Base-by-base conservation (phyloP, 2,888 invertebrate genomes). In the Amphipoea oculea region DNA sequence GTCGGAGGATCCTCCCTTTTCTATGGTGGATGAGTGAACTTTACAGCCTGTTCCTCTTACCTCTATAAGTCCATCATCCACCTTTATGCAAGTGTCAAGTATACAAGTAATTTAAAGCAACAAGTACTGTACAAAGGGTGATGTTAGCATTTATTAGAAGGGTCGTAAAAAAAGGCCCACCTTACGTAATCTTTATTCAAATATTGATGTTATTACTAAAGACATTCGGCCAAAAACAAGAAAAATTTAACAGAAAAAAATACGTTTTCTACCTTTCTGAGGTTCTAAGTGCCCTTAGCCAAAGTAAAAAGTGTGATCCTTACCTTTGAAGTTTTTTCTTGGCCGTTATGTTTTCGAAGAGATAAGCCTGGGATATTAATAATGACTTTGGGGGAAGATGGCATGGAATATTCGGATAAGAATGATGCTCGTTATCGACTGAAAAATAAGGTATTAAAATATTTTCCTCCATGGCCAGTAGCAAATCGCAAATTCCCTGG, bases 271-370 rank as follows among this genome's bases (percentile, higher is more conserved):
- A 75, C 83, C 81, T 85, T 73, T 82, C 73, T 86, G 70, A 84
- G 83, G 83, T 68, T 85, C 70, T 67, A 86, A 84, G 83, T 71
- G 83, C 83, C 66, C 70, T 76, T 51, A 67, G 63, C 73, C 54
- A 48, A 82, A 86, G 83, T 70, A 82, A 82, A 77, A 82, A 82
- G 83, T 73, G 73, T 83, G 83, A 82, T 86, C 77, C 69, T 82
- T 82, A 77, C 83, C 86, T 83, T 84, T 82, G 83, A 83, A 82
- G 73, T 74, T 86, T 68, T 76, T 51, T 68, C 45, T 70, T 76
- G 70, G 86, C 63, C 77, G 77, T 82, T 72, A 77, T 51, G 60
- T 77, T 86, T 82, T 77, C 29, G 12, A 73, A 70, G 57, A 77
- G 86, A 77, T 84, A 83, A 82, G 70, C 72, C 40, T 73, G 42